Base-by-base conservation (phyloP, 2,888 invertebrate genomes). In the Eupithecia exiguata region DNA sequence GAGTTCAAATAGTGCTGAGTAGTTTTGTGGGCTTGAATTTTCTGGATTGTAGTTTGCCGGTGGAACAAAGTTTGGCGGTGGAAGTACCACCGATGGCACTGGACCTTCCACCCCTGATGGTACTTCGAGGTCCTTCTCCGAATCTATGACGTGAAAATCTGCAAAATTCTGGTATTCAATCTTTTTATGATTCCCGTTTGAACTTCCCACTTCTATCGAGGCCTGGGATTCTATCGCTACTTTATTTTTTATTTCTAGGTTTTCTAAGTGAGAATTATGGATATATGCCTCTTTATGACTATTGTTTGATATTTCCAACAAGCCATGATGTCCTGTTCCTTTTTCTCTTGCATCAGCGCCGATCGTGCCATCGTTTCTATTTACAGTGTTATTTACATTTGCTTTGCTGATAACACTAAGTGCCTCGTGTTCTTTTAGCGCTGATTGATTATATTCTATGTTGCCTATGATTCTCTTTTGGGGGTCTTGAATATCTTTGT, bases 101-200 rank as follows among this genome's bases (percentile, higher is more conserved):
- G 94, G 94, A 0, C 95, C 95, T 84, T 95, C 95, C 0, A 92
- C 62, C 0, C 95, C 94, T 0, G 87, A 80, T 0, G 95, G 95
- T 0, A 94, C 91, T 61, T 94, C 94, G 71, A 95, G 83, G 83
- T 95, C 95, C 76, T 87, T 91, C 1, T 93, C 94, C 1, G 89
- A 83, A 76, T 94, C 89, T 77, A 95, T 90, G 3, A 95, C 88
- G 70, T 94, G 94, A 68, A 94, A 95, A 74, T 85, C 81, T 0
- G 87, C 78, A 61, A 93, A 79, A 12, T 78, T 86, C 0, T 92
- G 91, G 79, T 92, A 91, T 0, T 88, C 85, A 61, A 89, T 80
- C 9, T 46, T 43, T 73, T 74, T 78, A 21, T 71, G 67, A 21
- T 68, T 67, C 21, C 70, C 71, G 61, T 69, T 40, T 77, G 67